These are phyloP conservation scores for Gracilinanus agilis DNA, from an alignment of 2,113 vertebrate genomes.

Conservation along the genomic window DNA sequence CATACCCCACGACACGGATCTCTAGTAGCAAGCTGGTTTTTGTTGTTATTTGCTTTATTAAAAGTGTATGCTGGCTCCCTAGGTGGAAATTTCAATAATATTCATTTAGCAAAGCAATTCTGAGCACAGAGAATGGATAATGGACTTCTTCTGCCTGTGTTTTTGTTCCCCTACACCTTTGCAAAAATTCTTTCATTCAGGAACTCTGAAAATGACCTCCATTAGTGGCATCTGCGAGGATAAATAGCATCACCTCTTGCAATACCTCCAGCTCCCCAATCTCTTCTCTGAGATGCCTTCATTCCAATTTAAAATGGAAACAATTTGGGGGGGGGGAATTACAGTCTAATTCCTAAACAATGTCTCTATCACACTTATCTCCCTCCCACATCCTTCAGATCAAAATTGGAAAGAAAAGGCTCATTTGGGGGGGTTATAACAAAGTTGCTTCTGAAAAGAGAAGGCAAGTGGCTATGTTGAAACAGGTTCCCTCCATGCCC, in stretches of 20 bases:
- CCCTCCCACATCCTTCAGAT: background rate
- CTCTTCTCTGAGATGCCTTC: slow-evolving; percentile 50
- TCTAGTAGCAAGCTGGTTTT: background rate
- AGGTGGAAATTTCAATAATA: slow-evolving; percentile 20
- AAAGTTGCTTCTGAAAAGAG: background rate
- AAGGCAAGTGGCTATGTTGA: background rate
- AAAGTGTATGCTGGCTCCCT: background rate
- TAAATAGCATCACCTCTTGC: background rate
- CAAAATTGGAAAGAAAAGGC: slow-evolving; percentile 48
- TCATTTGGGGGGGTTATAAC: slow-evolving; percentile 3
- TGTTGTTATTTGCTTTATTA: slow-evolving; percentile 24
- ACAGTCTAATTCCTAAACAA: slow-evolving; percentile 27
- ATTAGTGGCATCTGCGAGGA: slow-evolving; percentile 2
- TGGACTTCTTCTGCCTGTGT: slow-evolving; percentile 5
- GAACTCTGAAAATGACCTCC: slow-evolving; percentile 15
- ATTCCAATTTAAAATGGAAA: slow-evolving; percentile 65
- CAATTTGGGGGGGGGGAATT: background rate
- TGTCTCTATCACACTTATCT: slow-evolving; percentile 10
- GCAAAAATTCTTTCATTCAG: slow-evolving; percentile 42
- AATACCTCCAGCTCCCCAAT: slow-evolving; percentile 12
- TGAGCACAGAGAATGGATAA: slow-evolving; percentile 9
- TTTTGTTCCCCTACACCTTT: slow-evolving; percentile 5
- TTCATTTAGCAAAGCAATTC: background rate
- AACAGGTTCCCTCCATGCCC: background rate
- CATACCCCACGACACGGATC: background rate